Base-by-base conservation (phyloP, 2,797 vertebrate species). In the Manis crassicaudata region DNA sequence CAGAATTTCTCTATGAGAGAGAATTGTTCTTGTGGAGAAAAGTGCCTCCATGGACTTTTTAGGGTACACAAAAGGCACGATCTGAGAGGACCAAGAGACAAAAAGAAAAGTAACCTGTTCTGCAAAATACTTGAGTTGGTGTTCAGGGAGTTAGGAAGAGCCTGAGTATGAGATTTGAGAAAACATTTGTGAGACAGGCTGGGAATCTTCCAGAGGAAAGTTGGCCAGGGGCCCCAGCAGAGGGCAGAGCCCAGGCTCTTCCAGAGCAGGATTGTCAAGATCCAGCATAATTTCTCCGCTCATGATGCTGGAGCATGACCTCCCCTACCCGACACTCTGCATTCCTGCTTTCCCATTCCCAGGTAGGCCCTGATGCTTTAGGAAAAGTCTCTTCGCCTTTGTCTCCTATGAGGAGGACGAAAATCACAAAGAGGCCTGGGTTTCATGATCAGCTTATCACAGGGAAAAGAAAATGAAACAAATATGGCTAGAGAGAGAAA, bases 381-480 rank as follows among this genome's bases (percentile, higher is more conserved):
- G 9, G 40, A 27, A 68, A 54, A 7, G 56, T 60, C 73, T 85
- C 37, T 58, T 23, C 11, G 50, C 18, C 46, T 73, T 77, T 88
- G 56, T 65, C 23, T 92, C 93, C 29, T 54, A 18, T 32, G 46
- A 86, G 43, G 43, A 92, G 67, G 7, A 91, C 23, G 21, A 35
- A 94, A 90, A 90, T 95, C 6, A 68, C 67, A 79, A 46, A 20
- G 29, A 10, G n/a, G 16, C 9, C 50, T 20, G 27, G 4, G 37
- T 77, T 92, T 80, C 46, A 62, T 17, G 40, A 92, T 70, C 65
- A 68, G 25, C 21, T 94, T 75, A 95, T 88, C n/a, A 76, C 23
- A 29, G 6, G 6, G n/a, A 88, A 85, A 62, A 92, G 70, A 85
- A 88, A 65, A 43, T 29, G 17, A 10, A 67, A 88, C 4, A 70